Evolutionary conservation across 2,797 vertebrate species (phyloP).

Genomic region (Merluccius polli): DNA sequence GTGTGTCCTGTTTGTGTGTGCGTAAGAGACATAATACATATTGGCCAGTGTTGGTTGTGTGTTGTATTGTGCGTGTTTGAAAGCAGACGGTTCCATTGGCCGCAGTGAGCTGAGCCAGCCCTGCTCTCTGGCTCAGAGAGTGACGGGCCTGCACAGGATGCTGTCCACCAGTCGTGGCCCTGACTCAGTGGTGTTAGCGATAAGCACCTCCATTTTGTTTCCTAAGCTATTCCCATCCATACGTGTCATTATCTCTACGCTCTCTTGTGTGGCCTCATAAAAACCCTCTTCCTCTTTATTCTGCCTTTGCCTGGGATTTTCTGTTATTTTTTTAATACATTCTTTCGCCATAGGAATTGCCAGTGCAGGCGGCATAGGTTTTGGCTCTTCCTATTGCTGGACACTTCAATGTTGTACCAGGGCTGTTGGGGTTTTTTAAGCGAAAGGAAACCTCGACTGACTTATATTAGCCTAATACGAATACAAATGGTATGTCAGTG

Average conservation of each 20-base stretch:
- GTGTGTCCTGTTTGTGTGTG: slow-evolving; percentile 44
- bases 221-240: slow-evolving; percentile 29
- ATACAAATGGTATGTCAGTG: not conserved
- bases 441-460: not conserved
- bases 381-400: not conserved
- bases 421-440: not conserved
- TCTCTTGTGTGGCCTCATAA: slow-evolving; percentile 30
- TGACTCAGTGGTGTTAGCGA: slow-evolving; percentile 50
- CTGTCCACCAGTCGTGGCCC: slow-evolving; percentile 44
- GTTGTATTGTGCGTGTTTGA: slow-evolving; percentile 49
- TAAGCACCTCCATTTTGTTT: slow-evolving; percentile 50
- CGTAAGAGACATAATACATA: slow-evolving; percentile 67
- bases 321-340: not conserved
- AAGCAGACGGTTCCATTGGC: slow-evolving; percentile 64
- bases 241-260: slow-evolving; percentile 40
- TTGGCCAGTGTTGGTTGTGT: slow-evolving; percentile 55
- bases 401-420: not conserved
- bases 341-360: not conserved
- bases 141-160: slow-evolving; percentile 51
- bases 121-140: slow-evolving; percentile 50
- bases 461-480: not conserved
- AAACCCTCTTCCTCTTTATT: slow-evolving; percentile 29
- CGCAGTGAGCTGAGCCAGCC: slow-evolving; percentile 44
- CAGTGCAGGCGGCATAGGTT: not conserved
- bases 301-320: not conserved